Conservation (phyloP, 1,140 invertebrate genomes). For the Euura saliciscinereae region DNA sequence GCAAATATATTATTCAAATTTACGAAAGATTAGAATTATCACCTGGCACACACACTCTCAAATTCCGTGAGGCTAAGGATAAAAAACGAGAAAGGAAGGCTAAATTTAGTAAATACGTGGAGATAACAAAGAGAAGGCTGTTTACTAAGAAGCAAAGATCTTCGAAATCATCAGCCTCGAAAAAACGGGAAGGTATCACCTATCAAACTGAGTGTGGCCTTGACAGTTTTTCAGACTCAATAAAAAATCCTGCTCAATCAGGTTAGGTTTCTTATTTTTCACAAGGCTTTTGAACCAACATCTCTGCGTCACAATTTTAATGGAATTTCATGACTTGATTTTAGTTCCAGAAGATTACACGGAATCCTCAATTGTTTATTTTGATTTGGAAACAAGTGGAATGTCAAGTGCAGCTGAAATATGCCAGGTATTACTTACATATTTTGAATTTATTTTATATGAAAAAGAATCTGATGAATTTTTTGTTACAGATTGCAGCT, state of each 20-base stretch:
- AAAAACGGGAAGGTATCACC: slow-evolving; percentile 22
- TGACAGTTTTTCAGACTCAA: slow-evolving; percentile 11
- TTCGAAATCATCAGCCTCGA: slow-evolving; percentile 3
- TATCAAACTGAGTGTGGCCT: slow-evolving; percentile 19
- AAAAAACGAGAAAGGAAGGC: neutral
- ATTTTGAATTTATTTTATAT: neutral
- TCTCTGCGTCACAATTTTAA: neutral
- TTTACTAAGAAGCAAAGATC: slow-evolving; percentile 20
- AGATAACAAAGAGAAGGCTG: slow-evolving; percentile 15
- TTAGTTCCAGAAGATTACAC: neutral
- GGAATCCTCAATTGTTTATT: neutral
- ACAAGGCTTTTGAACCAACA: neutral
- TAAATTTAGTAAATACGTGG: neutral
- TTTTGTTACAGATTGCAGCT: slow-evolving; percentile 16
- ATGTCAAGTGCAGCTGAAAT: slow-evolving; percentile 14
- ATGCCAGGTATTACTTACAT: slow-evolving; percentile 9
- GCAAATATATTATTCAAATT: slow-evolving; percentile 18
- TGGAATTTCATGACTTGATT: neutral
- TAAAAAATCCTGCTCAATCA: slow-evolving; percentile 15
- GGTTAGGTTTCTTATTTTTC: slow-evolving; percentile 2
- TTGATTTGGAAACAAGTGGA: slow-evolving; percentile 13
- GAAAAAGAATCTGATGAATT: neutral
- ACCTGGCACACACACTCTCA: slow-evolving; percentile 17
- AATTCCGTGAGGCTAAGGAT: slow-evolving; percentile 16
- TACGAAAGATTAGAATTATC: slow-evolving; percentile 21